A percentile compares a stretch with the other conserved stretches of the same genome.
Conservation (phyloP, 2,888 invertebrate species). For the Electrophaes corylata region DNA sequence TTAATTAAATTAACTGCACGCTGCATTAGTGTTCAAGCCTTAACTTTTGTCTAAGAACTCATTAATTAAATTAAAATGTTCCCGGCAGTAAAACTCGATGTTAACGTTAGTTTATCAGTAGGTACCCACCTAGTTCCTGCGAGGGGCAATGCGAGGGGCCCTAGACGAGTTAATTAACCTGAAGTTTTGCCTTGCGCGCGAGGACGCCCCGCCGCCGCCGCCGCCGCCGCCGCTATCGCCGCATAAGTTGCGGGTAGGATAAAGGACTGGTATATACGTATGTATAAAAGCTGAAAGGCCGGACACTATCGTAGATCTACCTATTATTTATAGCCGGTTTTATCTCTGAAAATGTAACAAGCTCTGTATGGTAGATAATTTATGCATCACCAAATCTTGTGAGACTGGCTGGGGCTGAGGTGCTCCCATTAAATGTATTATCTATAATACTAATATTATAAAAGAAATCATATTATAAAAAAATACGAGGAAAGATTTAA, state of each 20-base stretch:
- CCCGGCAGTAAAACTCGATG: conserved; percentile 46
- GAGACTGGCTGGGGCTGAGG: too few species aligned
- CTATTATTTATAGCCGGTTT: too few species aligned
- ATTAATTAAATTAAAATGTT: conserved; percentile 37
- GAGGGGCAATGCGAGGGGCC: conserved; percentile 48
- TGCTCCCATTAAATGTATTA: too few species aligned
- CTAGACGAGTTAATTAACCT: conserved; percentile 72
- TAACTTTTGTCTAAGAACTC: neutral
- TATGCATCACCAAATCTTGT: too few species aligned
- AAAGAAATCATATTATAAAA: too few species aligned
- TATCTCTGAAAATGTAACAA: too few species aligned
- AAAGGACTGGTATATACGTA: neutral
- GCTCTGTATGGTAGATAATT: too few species aligned
- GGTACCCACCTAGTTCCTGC: conserved; percentile 39
- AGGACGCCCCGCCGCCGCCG: too few species aligned
- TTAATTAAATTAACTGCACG: too few species aligned
- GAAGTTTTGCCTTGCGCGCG: conserved; percentile 56
- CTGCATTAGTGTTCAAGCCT: neutral
- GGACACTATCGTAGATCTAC: neutral
- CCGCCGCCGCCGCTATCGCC: conserved; percentile 33
- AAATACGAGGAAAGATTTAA: too few species aligned
- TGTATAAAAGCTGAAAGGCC: neutral
- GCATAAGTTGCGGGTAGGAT: conserved; percentile 47
- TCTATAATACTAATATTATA: too few species aligned
- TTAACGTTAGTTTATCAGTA: conserved; percentile 63